These are phyloP conservation scores for Dyspetes luteomarginatus DNA, from an alignment of 2,888 invertebrate species.

Conservation along the genomic window DNA sequence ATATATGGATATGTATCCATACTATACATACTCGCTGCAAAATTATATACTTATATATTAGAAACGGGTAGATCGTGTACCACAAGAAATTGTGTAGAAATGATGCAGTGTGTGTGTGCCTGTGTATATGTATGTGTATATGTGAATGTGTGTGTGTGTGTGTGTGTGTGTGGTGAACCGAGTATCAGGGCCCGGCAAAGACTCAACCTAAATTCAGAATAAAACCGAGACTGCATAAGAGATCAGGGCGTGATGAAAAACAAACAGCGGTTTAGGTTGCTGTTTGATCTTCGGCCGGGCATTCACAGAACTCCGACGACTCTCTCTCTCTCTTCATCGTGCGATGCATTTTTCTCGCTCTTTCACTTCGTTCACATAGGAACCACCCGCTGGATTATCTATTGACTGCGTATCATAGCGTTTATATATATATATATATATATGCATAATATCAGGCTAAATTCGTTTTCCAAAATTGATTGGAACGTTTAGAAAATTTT, in stretches of 20 bases:
- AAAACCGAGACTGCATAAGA: slow-evolving; percentile 82
- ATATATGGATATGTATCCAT: not conserved
- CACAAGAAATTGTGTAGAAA: slow-evolving; percentile 6
- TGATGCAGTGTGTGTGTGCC: too few species aligned
- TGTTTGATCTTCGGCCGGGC: slow-evolving; percentile 83
- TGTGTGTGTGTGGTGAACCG: slow-evolving; percentile 18
- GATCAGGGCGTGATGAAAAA: slow-evolving; percentile 83
- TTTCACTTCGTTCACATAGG: slow-evolving; percentile 59
- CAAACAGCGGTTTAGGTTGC: slow-evolving; percentile 83
- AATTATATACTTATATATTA: not conserved
- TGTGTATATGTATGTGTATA: too few species aligned
- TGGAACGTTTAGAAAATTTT: not conserved
- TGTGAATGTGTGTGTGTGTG: not conserved
- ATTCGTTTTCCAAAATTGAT: not conserved
- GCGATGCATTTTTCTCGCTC: slow-evolving; percentile 27
- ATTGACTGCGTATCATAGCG: not conserved
- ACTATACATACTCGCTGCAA: not conserved
- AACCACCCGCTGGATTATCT: not conserved
- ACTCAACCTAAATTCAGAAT: slow-evolving; percentile 83
- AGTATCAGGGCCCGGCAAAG: slow-evolving; percentile 61
- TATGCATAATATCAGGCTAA: not conserved
- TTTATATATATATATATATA: not conserved
- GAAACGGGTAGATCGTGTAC: slow-evolving; percentile 1
- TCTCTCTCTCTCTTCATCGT: slow-evolving; percentile 63
- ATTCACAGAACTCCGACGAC: slow-evolving; percentile 81